Conservation (phyloP, 2,888 invertebrate species). For the Priocnemis perturbator region DNA sequence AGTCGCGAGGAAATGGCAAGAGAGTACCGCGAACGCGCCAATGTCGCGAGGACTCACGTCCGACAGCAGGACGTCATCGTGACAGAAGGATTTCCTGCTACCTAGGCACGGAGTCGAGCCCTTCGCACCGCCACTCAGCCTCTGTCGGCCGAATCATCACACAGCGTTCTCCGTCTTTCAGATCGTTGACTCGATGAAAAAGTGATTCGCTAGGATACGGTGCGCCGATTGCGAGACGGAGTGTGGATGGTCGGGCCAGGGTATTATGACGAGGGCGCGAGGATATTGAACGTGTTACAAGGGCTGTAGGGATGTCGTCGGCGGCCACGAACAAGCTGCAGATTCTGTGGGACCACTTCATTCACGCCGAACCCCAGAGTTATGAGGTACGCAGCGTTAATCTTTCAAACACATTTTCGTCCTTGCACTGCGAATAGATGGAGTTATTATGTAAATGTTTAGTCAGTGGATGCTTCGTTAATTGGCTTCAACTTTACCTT, state of each 20-base stretch:
- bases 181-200: too few relatives aligned
- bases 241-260: background rate
- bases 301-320: constrained; percentile 57
- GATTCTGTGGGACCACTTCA: constrained; percentile 80
- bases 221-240: background rate
- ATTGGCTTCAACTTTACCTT: too few relatives aligned
- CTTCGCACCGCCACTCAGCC: too few relatives aligned
- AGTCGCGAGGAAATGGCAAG: background rate
- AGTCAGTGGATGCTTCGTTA: too few relatives aligned
- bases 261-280: background rate
- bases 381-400: constrained; percentile 77
- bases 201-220: too few relatives aligned
- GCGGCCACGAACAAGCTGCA: constrained; percentile 69
- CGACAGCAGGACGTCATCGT: background rate
- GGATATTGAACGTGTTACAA: too few relatives aligned
- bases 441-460: too few relatives aligned
- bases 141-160: background rate
- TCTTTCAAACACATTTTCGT: background rate
- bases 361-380: constrained; percentile 80
- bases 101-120: too few relatives aligned
- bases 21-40: background rate
- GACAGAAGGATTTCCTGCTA: background rate
- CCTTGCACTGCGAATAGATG: background rate
- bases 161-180: background rate
- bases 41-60: background rate